Evolutionary conservation across 2,113 vertebrate species (phyloP), one percentile per base, ranked within the genome.

Genomic region (Brachyhypopomus occidentalis): DNA sequence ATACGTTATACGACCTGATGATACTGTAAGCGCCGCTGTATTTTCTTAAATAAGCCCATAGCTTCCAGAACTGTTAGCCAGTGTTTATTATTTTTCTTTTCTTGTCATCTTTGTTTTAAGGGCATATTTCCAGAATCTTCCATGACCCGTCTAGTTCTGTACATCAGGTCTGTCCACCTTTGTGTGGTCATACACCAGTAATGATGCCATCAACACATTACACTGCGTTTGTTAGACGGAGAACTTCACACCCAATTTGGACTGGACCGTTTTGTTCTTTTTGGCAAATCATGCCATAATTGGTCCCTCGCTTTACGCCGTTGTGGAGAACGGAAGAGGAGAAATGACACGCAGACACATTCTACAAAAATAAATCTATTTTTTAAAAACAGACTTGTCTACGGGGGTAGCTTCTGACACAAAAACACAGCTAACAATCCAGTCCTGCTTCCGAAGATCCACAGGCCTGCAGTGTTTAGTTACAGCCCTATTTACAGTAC

Each of bases 361-460:
- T 87, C 79, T 78, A 79, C 79, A 64, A 84, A 52, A 88, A 89
- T 89, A 88, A 89, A 89, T 87, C 38, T 80, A 77, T 87, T 88
- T 85, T 88, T 82, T 48, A 87, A 88, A 82, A 77, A 27, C 56
- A 80, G 17, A 20, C 22, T 38, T n/a, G 56, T 30, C 14, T 67
- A 11, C 36, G 7, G 52, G n/a, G 27, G 36, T 22, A 5, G 34
- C 69, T 41, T 56, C 5, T 38, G 76, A 69, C 8, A 52, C 27
- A 8, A 25, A 64, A 64, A 27, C 22, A 64, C 23, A 27, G 22
- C 62, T 27, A 25, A 25, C 62, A 12, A 22, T 64, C 23, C 14
- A 14, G 27, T 27, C 62, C 1, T 30, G 11, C 22, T 64, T 23
- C 8, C 27, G 23, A 9, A 52, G 45, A 52, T 52, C 45, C 12